Base-by-base conservation (phyloP, 53 echinoderm and acorn worm genomes). In the Echinometra lucunter region DNA sequence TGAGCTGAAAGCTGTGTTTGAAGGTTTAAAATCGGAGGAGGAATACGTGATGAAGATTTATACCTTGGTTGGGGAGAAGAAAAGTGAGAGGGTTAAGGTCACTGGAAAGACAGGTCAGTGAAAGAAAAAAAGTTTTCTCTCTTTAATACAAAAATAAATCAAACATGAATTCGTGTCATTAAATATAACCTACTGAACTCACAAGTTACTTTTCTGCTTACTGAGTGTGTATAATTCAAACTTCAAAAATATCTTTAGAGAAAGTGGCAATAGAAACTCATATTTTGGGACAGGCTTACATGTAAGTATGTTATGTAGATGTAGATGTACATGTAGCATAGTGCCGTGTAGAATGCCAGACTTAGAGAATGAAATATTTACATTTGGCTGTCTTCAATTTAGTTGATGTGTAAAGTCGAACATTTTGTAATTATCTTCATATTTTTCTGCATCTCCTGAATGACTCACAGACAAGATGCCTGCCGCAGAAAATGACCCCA, bases 1-100 rank as follows among this genome's bases (percentile, higher is more conserved):
- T 19, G 92, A 91, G 16, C 87, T 81, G 17, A 85, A 53, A 60
- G 70, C 95, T 8, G 74, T 57, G 53, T 95, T 98, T 95, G 95
- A 96, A 57, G 96, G 90, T 17, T 88, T 98, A 74, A 95, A 94
- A 32, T 91, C 98, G 7, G 98, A 97, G 2, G 92, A 97, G 85
- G 95, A 98, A 37, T 98, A 98, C 66, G 88, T 74, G 66, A 83
- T 97, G 88, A 96, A 96, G 70, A 98, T 98, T 66, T 97, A 91
- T 49, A 93, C 97, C 45, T 37, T 96, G 66, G 94, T 96, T 69
- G 96, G 80, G 12, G 95, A 97, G 44, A 80, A 88, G 56, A 96
- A 95, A 66, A 95, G 98, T 58, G 94, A 95, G 23, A 97, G 95
- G 78, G 88, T 95, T 7, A 95, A 93, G 5, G 75, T 98, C 28